A percentile compares a stretch with the other conserved stretches of the same genome.
These are phyloP conservation scores for Ia io DNA, from an alignment of 2,113 vertebrate species.

Conservation along the genomic window DNA sequence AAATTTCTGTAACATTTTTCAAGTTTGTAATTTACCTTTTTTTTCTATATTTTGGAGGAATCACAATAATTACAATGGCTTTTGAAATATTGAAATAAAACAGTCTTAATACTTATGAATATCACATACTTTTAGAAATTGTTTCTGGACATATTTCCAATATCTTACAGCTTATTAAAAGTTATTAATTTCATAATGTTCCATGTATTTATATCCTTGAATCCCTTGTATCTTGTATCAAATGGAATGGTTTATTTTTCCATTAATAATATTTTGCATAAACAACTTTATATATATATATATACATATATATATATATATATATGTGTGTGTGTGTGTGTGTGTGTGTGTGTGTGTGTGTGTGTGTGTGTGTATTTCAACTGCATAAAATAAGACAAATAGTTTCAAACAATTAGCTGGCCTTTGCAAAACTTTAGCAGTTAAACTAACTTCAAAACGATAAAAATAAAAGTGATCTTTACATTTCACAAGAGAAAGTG, in stretches of 20 bases:
- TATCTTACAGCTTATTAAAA: slow-evolving; percentile 7
- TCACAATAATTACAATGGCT: background rate
- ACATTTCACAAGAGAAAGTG: background rate
- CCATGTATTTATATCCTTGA: background rate
- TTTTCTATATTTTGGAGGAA: background rate
- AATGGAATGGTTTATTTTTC: background rate
- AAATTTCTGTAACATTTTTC: background rate
- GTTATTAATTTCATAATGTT: background rate
- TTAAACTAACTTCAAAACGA: background rate
- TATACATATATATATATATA: no score
- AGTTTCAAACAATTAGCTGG: background rate
- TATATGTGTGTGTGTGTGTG: no score
- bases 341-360: no score
- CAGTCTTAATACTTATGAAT: background rate
- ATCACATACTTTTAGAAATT: background rate
- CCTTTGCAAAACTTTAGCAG: background rate
- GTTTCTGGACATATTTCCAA: slow-evolving; percentile 9
- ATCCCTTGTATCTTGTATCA: background rate
- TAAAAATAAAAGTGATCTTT: background rate
- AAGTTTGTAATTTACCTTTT: background rate
- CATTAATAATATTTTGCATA: background rate
- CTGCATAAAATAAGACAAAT: background rate
- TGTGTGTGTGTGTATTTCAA: background rate
- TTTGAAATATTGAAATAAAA: background rate
- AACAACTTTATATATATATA: no score